These are phyloP conservation scores for Polymixis flavicincta DNA, from an alignment of 2,888 invertebrate species.

Conservation along the genomic window DNA sequence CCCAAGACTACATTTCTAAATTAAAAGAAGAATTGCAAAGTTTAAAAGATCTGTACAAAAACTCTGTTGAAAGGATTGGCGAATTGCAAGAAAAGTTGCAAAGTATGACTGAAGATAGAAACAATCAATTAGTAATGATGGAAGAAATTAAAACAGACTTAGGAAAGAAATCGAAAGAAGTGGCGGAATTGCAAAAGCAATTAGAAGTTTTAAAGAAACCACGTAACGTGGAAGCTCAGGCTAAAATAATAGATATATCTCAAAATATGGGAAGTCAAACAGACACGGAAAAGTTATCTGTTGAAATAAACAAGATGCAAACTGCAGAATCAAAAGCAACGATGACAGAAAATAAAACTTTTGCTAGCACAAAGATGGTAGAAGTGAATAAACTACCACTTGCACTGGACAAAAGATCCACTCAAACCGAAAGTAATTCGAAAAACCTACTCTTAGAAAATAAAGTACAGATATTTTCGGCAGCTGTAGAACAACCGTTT, in stretches of 20 bases:
- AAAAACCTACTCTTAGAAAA: slow-evolving; percentile 66
- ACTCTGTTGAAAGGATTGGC: slow-evolving; percentile 70
- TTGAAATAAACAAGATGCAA: slow-evolving; percentile 46
- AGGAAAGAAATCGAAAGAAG: slow-evolving; percentile 74
- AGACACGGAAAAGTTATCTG: slow-evolving; percentile 58
- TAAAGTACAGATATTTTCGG: slow-evolving; percentile 79
- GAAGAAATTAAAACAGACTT: slow-evolving; percentile 70
- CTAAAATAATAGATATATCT: slow-evolving; percentile 27
- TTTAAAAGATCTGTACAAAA: slow-evolving; percentile 76
- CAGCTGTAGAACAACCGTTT: slow-evolving; percentile 77
- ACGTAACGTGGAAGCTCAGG: slow-evolving; percentile 66
- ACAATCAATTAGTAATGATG: slow-evolving; percentile 64
- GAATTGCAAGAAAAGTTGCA: slow-evolving; percentile 74
- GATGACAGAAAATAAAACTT: slow-evolving; percentile 30
- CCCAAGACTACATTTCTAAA: slow-evolving; percentile 76
- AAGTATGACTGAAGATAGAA: slow-evolving; percentile 67
- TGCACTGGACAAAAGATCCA: slow-evolving; percentile 39
- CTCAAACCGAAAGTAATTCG: slow-evolving; percentile 44
- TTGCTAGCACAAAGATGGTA: slow-evolving; percentile 17
- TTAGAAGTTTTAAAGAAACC: slow-evolving; percentile 72
- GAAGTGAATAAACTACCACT: slow-evolving; percentile 31
- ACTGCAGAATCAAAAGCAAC: slow-evolving; percentile 46
- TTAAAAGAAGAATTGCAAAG: slow-evolving; percentile 78
- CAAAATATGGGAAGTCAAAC: slow-evolving; percentile 71
- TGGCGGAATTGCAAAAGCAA: slow-evolving; percentile 70